A percentile compares a stretch with the other conserved stretches of the same genome.
Evolutionary conservation across 1,140 invertebrate species (phyloP).

Genomic region (Cotesia vestalis): DNA sequence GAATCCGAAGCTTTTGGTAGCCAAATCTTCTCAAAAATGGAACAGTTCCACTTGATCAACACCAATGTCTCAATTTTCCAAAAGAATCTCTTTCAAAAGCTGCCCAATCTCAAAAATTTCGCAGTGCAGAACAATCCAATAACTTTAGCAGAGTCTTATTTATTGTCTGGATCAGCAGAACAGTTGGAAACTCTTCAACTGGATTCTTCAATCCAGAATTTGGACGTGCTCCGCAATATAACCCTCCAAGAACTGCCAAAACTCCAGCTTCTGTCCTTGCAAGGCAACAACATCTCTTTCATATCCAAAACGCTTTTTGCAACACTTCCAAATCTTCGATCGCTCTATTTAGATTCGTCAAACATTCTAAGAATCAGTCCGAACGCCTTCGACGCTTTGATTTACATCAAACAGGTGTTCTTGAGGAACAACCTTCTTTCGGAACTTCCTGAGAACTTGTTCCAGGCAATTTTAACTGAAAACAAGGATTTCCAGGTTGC

Average conservation of each 20-base stretch:
- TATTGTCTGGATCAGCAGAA: constrained; percentile 23
- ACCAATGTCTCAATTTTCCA: constrained; percentile 17
- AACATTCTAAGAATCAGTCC: constrained; percentile 5
- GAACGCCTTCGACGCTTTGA: constrained; percentile 8
- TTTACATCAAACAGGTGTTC: constrained; percentile 11
- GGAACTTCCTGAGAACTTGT: constrained; percentile 18
- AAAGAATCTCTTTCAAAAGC: constrained; percentile 22
- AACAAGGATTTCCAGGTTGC: constrained; percentile 23
- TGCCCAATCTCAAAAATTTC: constrained; percentile 28
- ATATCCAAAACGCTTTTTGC: constrained; percentile 19
- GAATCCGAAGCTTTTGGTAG: constrained; percentile 19
- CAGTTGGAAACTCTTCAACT: constrained; percentile 25
- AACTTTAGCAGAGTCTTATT: constrained; percentile 1
- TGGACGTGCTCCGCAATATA: constrained; percentile 28
- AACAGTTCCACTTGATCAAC: background rate
- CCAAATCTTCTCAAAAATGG: background rate
- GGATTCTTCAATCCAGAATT: constrained; percentile 15
- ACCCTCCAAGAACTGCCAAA: constrained; percentile 6
- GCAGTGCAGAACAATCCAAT: constrained; percentile 29
- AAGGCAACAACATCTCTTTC: constrained; percentile 26
- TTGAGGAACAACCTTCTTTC: constrained; percentile 27
- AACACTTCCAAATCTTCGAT: constrained; percentile 21
- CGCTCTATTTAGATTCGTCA: constrained; percentile 30
- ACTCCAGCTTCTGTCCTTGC: constrained; percentile 31
- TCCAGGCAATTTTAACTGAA: background rate